phyloP scores from a whole-genome alignment of 1,140 invertebrate species.

The Metopolophium dirhodum region DNA sequence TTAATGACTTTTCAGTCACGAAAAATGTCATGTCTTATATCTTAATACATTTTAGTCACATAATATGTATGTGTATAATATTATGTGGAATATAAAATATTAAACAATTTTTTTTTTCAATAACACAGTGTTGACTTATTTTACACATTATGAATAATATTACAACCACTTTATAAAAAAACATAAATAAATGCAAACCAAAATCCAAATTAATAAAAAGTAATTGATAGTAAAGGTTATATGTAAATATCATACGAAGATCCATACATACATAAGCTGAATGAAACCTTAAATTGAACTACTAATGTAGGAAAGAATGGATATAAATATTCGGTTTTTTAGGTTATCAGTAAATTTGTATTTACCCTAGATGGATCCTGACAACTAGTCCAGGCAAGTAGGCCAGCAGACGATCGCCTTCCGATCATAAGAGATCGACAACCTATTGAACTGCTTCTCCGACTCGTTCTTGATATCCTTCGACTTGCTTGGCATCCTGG shows the following conservation, averaged over 20 bases:
- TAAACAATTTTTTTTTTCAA: too few species aligned
- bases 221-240: neutral
- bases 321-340: neutral
- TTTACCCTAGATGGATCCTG: constrained; percentile 56
- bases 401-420: constrained; percentile 51
- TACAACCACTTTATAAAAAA: neutral
- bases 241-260: neutral
- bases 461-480: constrained; percentile 50
- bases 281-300: neutral
- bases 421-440: constrained; percentile 50
- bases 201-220: neutral
- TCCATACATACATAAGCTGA: neutral
- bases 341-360: neutral
- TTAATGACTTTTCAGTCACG: neutral
- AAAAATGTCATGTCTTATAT: neutral
- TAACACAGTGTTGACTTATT: neutral
- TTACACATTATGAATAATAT: neutral
- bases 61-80: too few species aligned
- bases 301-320: neutral
- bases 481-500: constrained; percentile 36
- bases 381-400: constrained; percentile 43
- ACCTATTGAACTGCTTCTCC: constrained; percentile 52
- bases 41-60: neutral
- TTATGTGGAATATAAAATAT: too few species aligned
- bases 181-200: neutral